phyloP scores from a whole-genome alignment of 2,113 vertebrate species.

The Misgurnus anguillicaudatus region DNA sequence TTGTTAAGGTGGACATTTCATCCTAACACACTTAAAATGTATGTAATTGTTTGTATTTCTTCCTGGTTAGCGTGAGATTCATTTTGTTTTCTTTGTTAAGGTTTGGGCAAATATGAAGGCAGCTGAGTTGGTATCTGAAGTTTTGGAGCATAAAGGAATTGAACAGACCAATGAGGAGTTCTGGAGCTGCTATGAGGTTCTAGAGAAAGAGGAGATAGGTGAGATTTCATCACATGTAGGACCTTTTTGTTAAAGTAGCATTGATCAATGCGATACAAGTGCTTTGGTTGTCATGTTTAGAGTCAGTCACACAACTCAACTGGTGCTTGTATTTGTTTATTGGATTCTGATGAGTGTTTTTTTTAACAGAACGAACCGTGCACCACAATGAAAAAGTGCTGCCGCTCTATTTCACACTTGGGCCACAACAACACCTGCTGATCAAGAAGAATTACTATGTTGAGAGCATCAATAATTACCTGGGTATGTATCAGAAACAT shows the following conservation, averaged over 20 bases:
- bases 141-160: slow-evolving; percentile 25
- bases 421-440: slow-evolving; percentile 22
- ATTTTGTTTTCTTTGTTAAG: slow-evolving; percentile 16
- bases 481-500: slow-evolving; percentile 18
- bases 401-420: slow-evolving; percentile 25
- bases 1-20: slow-evolving; percentile 17
- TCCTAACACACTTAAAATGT: neutral
- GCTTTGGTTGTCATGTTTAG: too few relatives aligned
- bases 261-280: too few relatives aligned
- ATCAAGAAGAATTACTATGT: slow-evolving; percentile 10
- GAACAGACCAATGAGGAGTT: neutral
- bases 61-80: neutral
- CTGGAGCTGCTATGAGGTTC: slow-evolving; percentile 44
- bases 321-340: neutral
- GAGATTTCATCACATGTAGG: neutral
- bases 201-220: slow-evolving; percentile 21
- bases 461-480: neutral
- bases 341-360: neutral
- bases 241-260: neutral
- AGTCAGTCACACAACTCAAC: too few relatives aligned
- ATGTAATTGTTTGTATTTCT: neutral
- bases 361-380: slow-evolving; percentile 19
- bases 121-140: slow-evolving; percentile 20
- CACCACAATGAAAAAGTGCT: slow-evolving; percentile 34
- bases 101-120: slow-evolving; percentile 12